These are phyloP conservation scores for Leptothorax acervorum DNA, from an alignment of 2,888 invertebrate species.

Conservation along the genomic window DNA sequence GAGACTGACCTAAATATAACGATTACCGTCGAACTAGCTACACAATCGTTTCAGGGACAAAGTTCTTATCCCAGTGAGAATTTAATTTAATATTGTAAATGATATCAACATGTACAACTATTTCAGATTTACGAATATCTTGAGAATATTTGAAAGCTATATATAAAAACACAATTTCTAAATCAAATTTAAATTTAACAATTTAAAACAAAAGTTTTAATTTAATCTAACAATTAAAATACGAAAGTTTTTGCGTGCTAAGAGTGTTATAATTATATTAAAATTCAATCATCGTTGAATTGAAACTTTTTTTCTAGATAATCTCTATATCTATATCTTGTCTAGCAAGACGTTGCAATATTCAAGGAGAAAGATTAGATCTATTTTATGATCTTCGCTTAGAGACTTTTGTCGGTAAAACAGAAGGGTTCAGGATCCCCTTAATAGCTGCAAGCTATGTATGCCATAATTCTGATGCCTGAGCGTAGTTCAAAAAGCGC, in stretches of 20 bases:
- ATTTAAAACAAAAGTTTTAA: background rate
- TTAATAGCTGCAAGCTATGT: slow-evolving; percentile 23
- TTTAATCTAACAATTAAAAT: background rate
- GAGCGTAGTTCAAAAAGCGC: slow-evolving; percentile 12
- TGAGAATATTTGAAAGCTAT: background rate
- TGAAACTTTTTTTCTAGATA: slow-evolving; percentile 1
- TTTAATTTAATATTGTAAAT: background rate
- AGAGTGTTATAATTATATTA: background rate
- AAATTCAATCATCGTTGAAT: background rate
- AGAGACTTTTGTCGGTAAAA: no score
- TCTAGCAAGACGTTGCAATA: background rate
- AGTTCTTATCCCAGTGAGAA: background rate
- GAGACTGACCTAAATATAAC: slow-evolving; percentile 18
- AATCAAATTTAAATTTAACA: background rate
- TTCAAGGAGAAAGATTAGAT: slow-evolving; percentile 1
- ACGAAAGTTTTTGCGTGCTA: background rate
- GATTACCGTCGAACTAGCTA: background rate
- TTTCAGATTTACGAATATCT: background rate
- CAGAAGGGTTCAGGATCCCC: no score
- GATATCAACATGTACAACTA: background rate
- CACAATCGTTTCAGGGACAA: background rate
- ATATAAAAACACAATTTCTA: background rate
- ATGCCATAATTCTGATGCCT: slow-evolving; percentile 5
- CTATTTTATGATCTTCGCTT: slow-evolving; percentile 8
- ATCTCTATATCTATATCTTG: background rate